Percentiles rank a stretch among this genome's conserved stretches.
phyloP scores from a whole-genome alignment of 2,113 vertebrate species.

The Crocuta crocuta region DNA sequence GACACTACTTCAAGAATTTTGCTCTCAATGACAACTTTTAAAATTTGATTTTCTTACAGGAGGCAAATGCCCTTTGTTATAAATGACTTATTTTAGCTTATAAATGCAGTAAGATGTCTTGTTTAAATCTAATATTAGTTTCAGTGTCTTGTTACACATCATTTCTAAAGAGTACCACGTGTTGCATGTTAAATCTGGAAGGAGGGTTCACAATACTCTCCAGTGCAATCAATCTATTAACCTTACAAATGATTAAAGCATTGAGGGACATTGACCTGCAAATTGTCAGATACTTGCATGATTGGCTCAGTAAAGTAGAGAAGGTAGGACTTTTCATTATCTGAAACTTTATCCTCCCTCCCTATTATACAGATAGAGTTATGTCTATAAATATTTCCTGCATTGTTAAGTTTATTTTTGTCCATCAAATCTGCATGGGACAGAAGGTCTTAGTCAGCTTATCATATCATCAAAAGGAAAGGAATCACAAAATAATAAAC shows the following conservation, averaged over 20 bases:
- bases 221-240: not conserved
- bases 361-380: not conserved
- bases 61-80: not conserved
- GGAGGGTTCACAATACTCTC: not conserved
- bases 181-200: not conserved
- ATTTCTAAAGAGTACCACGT: not conserved
- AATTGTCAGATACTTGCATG: not conserved
- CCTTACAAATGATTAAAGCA: not conserved
- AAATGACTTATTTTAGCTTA: not conserved
- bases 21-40: not conserved
- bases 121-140: not conserved
- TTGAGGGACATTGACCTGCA: not conserved
- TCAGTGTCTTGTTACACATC: not conserved
- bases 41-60: not conserved
- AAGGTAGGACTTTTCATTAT: not conserved
- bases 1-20: not conserved
- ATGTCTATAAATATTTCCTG: not conserved
- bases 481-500: not conserved
- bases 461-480: not conserved
- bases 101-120: not conserved
- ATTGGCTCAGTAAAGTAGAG: not conserved
- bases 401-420: not conserved
- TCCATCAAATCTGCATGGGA: not conserved
- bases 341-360: too few species aligned
- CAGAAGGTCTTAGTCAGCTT: not conserved